phyloP scores from a whole-genome alignment of 1,140 invertebrate genomes.

The Lepidurus packardi region DNA sequence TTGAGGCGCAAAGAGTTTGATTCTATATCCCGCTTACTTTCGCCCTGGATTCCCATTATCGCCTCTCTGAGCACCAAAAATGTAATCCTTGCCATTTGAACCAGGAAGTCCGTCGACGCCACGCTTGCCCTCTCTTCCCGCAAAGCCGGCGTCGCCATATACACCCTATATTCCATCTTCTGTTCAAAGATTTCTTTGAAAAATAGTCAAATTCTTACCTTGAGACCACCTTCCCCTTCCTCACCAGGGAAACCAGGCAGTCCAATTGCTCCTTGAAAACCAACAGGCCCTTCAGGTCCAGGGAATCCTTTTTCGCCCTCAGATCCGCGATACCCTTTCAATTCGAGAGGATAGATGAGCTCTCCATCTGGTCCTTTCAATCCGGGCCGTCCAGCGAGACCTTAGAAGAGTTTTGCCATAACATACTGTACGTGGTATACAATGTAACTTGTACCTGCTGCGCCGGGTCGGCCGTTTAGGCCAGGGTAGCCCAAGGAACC shows the following conservation, averaged over 20 bases:
- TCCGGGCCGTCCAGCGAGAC: slow-evolving; percentile 31
- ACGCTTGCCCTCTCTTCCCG: slow-evolving; percentile 30
- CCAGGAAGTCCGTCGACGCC: not conserved
- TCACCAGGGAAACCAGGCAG: slow-evolving; percentile 48
- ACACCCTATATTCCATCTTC: slow-evolving; percentile 3
- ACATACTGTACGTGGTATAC: too few relatives aligned
- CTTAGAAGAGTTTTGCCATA: not conserved
- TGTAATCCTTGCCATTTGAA: too few relatives aligned
- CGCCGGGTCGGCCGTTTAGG: not conserved
- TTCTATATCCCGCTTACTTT: too few relatives aligned
- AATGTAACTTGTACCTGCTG: too few relatives aligned
- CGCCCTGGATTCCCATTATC: too few relatives aligned
- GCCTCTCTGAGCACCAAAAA: too few relatives aligned
- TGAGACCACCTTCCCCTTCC: slow-evolving; percentile 42
- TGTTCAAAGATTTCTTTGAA: too few relatives aligned
- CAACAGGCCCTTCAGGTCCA: slow-evolving; percentile 45
- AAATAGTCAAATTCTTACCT: not conserved
- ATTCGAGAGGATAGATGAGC: not conserved
- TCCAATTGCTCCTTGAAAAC: slow-evolving; percentile 49
- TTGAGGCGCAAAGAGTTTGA: too few relatives aligned
- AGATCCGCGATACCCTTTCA: slow-evolving; percentile 22
- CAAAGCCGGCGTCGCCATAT: slow-evolving; percentile 27
- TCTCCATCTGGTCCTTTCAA: slow-evolving; percentile 27
- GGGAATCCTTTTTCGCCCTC: slow-evolving; percentile 61
- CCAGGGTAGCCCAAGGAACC: slow-evolving; percentile 34